A percentile compares a stretch with the other conserved stretches of the same genome.
phyloP scores from a whole-genome alignment of 2,113 vertebrate species.

The Neopipo cinnamomea region DNA sequence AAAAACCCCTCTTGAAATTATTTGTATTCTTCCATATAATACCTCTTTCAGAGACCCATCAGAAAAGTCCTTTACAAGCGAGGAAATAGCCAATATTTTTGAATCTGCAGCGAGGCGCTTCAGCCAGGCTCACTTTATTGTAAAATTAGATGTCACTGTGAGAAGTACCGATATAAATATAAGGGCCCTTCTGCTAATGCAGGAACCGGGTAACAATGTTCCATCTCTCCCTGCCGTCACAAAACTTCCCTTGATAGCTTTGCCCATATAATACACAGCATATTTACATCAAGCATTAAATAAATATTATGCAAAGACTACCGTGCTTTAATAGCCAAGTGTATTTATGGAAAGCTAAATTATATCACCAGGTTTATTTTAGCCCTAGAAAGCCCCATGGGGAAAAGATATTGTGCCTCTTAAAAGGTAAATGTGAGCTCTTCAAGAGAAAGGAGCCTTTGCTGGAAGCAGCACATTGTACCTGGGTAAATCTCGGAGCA shows the following conservation, averaged over 20 bases:
- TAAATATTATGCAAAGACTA: conserved; percentile 73
- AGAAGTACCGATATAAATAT: conserved; percentile 75
- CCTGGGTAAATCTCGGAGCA: conserved; percentile 79
- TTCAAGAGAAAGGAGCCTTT: conserved; percentile 57
- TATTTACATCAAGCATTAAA: conserved; percentile 75
- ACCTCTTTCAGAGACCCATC: conserved; percentile 65
- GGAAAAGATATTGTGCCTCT: conserved; percentile 72
- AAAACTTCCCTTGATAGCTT: conserved; percentile 62
- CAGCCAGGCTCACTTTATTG: conserved; percentile 72
- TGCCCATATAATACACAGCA: conserved; percentile 47
- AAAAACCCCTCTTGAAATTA: conserved; percentile 54
- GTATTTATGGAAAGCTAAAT: conserved; percentile 79
- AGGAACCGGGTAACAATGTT: conserved; percentile 64
- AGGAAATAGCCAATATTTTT: conserved; percentile 77
- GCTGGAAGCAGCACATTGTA: conserved; percentile 61
- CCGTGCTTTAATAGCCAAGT: conserved; percentile 59
- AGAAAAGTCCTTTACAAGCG: conserved; percentile 69
- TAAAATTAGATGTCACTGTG: conserved; percentile 77
- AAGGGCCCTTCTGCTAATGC: conserved; percentile 69
- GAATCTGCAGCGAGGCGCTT: conserved; percentile 62
- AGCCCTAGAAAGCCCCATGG: conserved; percentile 65
- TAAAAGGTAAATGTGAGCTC: conserved; percentile 76
- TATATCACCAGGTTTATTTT: conserved; percentile 74
- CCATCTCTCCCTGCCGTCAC: conserved; percentile 57
- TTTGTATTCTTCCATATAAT: conserved; percentile 68